Evolutionary conservation across 2,888 invertebrate genomes (phyloP), one percentile per base, ranked within the genome.

Genomic region (Metopia argyrocephala): DNA sequence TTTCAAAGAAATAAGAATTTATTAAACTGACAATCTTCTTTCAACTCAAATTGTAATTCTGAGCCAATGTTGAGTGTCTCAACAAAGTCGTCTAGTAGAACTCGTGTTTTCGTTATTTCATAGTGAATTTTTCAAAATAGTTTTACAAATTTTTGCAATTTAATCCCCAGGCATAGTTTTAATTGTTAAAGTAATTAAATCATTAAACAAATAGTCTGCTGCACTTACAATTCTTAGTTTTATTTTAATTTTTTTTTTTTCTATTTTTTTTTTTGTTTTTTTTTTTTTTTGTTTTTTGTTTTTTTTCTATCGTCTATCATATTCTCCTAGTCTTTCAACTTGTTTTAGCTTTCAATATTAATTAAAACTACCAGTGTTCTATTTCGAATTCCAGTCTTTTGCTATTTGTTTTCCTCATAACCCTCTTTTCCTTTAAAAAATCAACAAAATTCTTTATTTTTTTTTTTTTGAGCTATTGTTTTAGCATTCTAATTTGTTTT

Each of bases 291-390:
- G 2, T 12, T 12, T 9, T 3, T 12, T 31, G 12, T 31, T 9
- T 2, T 31, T 12, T 31, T 31, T 12, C 31, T 9, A n/a, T n/a
- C 31, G 6, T 3, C 0, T 1, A 31, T 31, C 31, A n/a, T n/a
- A n/a, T 31, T 12, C 12, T 78, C 73, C 62, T 70, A 46, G 50
- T 66, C n/a, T 31, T 69, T 20, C 12, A 20, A 45, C 52, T 65
- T 64, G 23, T 71, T 62, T 59, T 69, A 57, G 79, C 79, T 74
- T 80, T 79, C 83, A 78, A 82, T 83, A 84, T 83, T 84, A 84
- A 84, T 84, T 83, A 84, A 84, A 84, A 83, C 78, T 81, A 71
- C 66, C 78, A 81, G 74, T 82, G 80, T 76, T 80, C 76, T 68
- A 78, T 83, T 80, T 82, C 78, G 70, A 50, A 76, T n/a, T n/a